Conservation (phyloP, 2,797 vertebrate genomes). For the Lepus townsendii region DNA sequence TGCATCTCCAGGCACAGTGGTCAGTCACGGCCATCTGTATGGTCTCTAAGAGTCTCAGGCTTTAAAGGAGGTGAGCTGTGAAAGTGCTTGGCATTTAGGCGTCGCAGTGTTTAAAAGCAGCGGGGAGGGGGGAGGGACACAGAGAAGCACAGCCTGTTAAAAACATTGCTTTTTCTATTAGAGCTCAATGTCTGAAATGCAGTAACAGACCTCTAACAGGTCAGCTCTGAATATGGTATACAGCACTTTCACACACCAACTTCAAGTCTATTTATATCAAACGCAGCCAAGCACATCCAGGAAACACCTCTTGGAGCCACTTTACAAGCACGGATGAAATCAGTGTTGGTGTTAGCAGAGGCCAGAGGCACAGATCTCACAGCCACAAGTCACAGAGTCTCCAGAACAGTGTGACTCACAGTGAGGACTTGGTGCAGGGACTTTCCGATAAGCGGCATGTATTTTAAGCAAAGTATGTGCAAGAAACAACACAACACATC, state of each 20-base stretch:
- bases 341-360: not conserved
- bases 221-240: not conserved
- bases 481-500: conserved; percentile 1
- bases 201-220: not conserved
- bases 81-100: not conserved
- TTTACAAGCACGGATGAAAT: not conserved
- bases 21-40: not conserved
- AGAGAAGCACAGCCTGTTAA: not conserved
- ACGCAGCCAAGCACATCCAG: not conserved
- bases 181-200: conserved; percentile 29
- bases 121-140: no score
- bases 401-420: conserved; percentile 15
- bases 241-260: not conserved
- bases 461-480: not conserved
- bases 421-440: not conserved
- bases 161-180: conserved; percentile 56
- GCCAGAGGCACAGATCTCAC: not conserved
- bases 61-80: conserved; percentile 13
- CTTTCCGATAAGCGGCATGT: not conserved
- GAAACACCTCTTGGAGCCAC: not conserved
- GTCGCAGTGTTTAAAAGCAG: not conserved
- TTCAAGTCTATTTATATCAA: conserved; percentile 45
- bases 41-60: not conserved
- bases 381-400: not conserved
- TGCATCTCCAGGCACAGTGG: not conserved